Evolutionary conservation across 1,140 invertebrate species (phyloP), one percentile per base, ranked within the genome.

Genomic region (Diorhabda carinulata): DNA sequence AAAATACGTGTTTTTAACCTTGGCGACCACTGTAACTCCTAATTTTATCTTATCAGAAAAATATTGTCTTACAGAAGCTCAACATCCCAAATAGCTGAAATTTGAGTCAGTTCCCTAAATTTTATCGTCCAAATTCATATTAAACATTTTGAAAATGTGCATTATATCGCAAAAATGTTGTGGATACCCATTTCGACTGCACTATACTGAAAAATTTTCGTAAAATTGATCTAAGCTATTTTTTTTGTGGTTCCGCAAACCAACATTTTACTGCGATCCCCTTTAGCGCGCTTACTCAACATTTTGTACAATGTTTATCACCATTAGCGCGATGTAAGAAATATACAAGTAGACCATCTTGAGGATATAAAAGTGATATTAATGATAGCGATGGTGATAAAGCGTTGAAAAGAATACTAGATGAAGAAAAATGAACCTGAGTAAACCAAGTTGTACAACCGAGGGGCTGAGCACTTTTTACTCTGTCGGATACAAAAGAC

Each of bases 361-460:
- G 77, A 79, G 78, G 77, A 79, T 78, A 79, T 79, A 79, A 80
- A 80, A 80, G 79, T 80, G 79, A 80, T 79, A 80, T 80, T 80
- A 80, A 80, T 79, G 79, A 79, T 78, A 66, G 70, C 71, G 65
- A 70, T 73, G 76, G 76, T 78, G 76, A 78, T 79, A 79, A 78
- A 79, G 72, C 73, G 74, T 67, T 61, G 66, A 59, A 73, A 73
- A 77, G 71, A 73, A 71, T 71, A 61, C 68, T 70, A 77, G 77
- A 80, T 80, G 77, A 80, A 80, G 79, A 80, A 76, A 79, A 79
- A 80, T 78, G 78, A 72, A 67, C 40, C 63, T 64, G 63, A 67
- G 71, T 68, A 69, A 67, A 69, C 68, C 66, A 68, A 66, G 71
- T 70, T 73, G 73, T 74, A 69, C 71, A 71, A 73, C 73, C 71